Evolutionary conservation across 2,113 vertebrate species (phyloP).

Genomic region (Chaetura pelagica): DNA sequence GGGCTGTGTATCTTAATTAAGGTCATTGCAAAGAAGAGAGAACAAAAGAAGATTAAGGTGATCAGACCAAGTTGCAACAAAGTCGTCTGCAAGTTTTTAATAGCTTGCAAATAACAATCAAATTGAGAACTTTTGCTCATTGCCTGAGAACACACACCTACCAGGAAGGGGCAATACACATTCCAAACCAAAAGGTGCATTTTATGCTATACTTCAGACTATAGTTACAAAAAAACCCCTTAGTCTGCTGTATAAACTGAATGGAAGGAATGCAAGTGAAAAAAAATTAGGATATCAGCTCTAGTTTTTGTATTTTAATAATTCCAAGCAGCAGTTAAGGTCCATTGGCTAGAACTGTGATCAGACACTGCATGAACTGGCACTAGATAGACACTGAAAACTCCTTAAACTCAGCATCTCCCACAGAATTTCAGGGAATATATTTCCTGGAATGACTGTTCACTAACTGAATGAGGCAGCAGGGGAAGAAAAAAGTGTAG

Average conservation of each 20-base stretch:
- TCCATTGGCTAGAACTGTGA: not conserved
- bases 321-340: not conserved
- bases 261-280: not conserved
- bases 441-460: not conserved
- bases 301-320: not conserved
- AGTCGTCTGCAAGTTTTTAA: not conserved
- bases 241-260: not conserved
- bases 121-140: accelerated
- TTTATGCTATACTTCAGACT: not conserved
- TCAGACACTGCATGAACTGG: not conserved
- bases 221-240: not conserved
- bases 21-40: not conserved
- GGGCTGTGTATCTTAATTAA: not conserved
- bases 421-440: not conserved
- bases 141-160: not conserved
- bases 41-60: not conserved
- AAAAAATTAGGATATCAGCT: not conserved
- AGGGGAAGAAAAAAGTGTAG: not conserved
- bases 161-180: accelerated
- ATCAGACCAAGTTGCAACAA: not conserved
- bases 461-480: not conserved
- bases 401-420: not conserved
- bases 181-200: not conserved
- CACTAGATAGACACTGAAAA: accelerated
- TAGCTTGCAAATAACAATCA: not conserved